These are phyloP conservation scores for Ochlodes sylvanus DNA, from an alignment of 2,888 invertebrate species.

Conservation along the genomic window DNA sequence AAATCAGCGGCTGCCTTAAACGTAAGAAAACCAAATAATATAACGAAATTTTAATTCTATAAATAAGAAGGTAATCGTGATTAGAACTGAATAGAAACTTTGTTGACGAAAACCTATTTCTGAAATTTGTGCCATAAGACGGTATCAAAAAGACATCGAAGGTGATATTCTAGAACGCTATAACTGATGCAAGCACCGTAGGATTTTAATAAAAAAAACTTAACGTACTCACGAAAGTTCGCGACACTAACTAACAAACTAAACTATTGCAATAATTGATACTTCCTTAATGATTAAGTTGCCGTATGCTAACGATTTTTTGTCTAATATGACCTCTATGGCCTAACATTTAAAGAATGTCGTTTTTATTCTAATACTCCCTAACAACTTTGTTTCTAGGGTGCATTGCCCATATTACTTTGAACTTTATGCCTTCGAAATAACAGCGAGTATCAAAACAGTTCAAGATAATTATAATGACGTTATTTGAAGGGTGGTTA, in stretches of 20 bases:
- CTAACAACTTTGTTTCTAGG: conserved; percentile 8
- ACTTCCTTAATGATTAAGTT: conserved; percentile 66
- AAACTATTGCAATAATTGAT: conserved; percentile 44
- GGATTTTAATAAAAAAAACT: too few species aligned
- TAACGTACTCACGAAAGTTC: conserved; percentile 47
- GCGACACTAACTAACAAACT: conserved; percentile 34
- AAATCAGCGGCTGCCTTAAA: too few species aligned
- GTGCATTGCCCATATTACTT: not conserved
- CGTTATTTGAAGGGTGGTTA: conserved; percentile 54
- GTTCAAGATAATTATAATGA: conserved; percentile 19
- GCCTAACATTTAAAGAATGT: conserved; percentile 10
- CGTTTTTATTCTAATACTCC: not conserved
- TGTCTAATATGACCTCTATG: conserved; percentile 13
- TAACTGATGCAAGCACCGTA: too few species aligned
- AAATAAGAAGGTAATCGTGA: too few species aligned
- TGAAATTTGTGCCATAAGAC: too few species aligned
- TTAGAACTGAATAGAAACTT: too few species aligned
- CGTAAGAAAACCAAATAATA: too few species aligned
- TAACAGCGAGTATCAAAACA: conserved; percentile 9
- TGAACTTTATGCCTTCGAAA: not conserved
- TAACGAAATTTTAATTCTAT: too few species aligned
- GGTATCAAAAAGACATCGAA: too few species aligned
- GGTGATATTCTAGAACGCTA: too few species aligned
- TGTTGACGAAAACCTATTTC: too few species aligned
- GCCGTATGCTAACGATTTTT: conserved; percentile 42